Evolutionary conservation across 2,113 vertebrate genomes (phyloP), one percentile per base, ranked within the genome.

Genomic region (Solea senegalensis): DNA sequence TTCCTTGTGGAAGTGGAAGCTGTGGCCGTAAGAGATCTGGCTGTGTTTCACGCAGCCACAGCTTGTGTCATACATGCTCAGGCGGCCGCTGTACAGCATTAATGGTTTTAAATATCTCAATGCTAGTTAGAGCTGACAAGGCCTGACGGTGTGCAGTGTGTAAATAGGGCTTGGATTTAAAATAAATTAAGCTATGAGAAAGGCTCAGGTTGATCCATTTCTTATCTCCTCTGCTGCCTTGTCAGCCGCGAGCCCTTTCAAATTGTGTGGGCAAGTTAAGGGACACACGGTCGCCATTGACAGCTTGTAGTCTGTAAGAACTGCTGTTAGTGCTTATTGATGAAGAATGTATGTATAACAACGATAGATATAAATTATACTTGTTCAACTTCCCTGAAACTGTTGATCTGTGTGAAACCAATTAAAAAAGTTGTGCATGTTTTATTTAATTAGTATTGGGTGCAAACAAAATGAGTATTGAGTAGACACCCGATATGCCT

Each of bases 161-260:
- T 83, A 90, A 92, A 91, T 84, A 91, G 78, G 79, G 83, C 83
- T 88, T 60, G 88, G 88, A 93, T 93, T 92, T 90, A 85, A 92
- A 93, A 91, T 91, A 91, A 91, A 90, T 89, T 67, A 90, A 86
- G 90, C 88, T 82, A 86, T 90, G 85, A 90, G 84, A 92, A 93
- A 92, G 80, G 88, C 87, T 91, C 91, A 90, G 74, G 85, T 90
- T 91, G 91, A 91, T 92, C 86, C 88, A 88, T 89, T 90, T 93
- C 86, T 92, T 91, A 91, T 92, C 91, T 86, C 83, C 74, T 74
- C 65, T 82, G 76, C 85, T 91, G 89, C 90, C 85, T 90, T 84
- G 87, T 90, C 88, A 90, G 84, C 75, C 84, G 73, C 69, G 52
- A 81, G 80, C 82, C 82, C 79, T 91, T 90, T 90, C 69, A 83